These are phyloP conservation scores for Lumbricus terrestris DNA, from an alignment of 2,888 invertebrate species.

Conservation along the genomic window DNA sequence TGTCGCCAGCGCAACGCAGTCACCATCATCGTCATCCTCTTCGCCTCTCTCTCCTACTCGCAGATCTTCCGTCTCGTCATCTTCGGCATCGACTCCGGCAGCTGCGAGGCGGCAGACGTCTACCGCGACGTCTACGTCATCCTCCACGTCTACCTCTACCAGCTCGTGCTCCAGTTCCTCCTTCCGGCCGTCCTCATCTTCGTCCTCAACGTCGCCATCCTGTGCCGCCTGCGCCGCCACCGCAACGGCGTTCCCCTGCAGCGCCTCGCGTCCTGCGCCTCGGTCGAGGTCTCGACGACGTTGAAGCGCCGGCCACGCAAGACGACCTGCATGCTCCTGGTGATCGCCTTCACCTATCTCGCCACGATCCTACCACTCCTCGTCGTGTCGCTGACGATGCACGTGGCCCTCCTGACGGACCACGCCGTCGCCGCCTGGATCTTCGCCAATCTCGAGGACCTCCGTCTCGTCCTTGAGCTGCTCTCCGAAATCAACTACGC, in stretches of 20 bases:
- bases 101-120: conserved; percentile 28
- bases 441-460: conserved; percentile 38
- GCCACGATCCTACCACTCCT: conserved; percentile 46
- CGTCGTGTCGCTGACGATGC: conserved; percentile 43
- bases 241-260: conserved; percentile 41
- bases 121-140: conserved; percentile 43
- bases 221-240: conserved; percentile 47
- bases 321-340: conserved; percentile 49
- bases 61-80: conserved; percentile 50
- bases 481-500: conserved; percentile 48
- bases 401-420: conserved; percentile 38
- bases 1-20: conserved; percentile 33
- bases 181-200: conserved; percentile 47
- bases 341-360: conserved; percentile 48
- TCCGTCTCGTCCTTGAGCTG: conserved; percentile 41
- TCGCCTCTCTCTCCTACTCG: conserved; percentile 45
- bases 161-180: conserved; percentile 46
- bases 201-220: conserved; percentile 48
- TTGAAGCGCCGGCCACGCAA: conserved; percentile 36
- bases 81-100: conserved; percentile 34
- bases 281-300: conserved; percentile 47
- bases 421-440: conserved; percentile 32
- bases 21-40: conserved; percentile 44
- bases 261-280: conserved; percentile 49
- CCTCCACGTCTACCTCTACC: conserved; percentile 50